These are phyloP conservation scores for Cichladusa arquata DNA, from an alignment of 2,113 vertebrate species.

Conservation along the genomic window DNA sequence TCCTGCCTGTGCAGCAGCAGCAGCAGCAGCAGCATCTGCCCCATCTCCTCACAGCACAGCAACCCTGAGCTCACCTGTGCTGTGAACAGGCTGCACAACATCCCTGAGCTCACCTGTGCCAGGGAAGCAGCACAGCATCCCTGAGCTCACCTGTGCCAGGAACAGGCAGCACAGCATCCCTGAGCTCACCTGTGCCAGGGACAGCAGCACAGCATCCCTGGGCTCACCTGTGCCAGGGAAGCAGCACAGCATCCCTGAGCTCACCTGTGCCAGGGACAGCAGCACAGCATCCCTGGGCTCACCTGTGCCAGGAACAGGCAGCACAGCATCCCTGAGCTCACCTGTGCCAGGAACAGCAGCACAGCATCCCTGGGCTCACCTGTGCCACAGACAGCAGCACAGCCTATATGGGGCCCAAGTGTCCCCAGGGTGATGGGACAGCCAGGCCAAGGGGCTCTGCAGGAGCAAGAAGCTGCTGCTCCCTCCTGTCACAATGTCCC, in stretches of 20 bases:
- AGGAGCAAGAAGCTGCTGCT: neutral
- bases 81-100: neutral
- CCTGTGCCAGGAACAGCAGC: fast-evolving
- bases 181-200: too few species aligned
- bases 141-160: too few species aligned
- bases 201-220: neutral
- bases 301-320: fast-evolving
- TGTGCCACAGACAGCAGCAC: neutral
- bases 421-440: fast-evolving
- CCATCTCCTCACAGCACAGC: neutral
- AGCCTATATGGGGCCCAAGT: fast-evolving
- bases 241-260: too few species aligned
- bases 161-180: neutral
- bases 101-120: too few species aligned
- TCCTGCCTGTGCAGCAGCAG: neutral
- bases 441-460: neutral
- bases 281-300: too few species aligned
- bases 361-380: neutral
- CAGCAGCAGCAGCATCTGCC: neutral
- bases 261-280: neutral
- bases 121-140: neutral
- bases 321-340: neutral
- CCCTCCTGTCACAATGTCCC: neutral
- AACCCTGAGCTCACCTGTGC: neutral
- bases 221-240: too few species aligned